These are phyloP conservation scores for Pachyuromys duprasi DNA, from an alignment of 2,797 vertebrate species.

Conservation along the genomic window DNA sequence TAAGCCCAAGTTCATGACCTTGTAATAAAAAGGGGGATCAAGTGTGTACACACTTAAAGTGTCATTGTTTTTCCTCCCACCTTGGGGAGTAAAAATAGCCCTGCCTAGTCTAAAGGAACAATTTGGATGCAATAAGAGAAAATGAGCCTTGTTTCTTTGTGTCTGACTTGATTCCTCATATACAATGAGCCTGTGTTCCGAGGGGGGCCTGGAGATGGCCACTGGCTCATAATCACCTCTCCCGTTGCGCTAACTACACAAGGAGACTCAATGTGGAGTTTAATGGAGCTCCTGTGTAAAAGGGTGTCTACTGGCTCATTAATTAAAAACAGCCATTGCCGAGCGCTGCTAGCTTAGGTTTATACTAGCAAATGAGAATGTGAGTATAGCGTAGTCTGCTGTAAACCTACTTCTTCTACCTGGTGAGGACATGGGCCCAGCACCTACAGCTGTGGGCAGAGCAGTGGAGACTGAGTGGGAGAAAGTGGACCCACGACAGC, in stretches of 20 bases:
- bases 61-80: conserved; percentile 57
- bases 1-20: conserved; percentile 62
- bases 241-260: conserved; percentile 53
- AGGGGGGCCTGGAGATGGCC: conserved; percentile 55
- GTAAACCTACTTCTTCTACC: background rate
- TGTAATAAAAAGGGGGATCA: background rate
- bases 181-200: conserved; percentile 71
- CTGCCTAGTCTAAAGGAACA: conserved; percentile 56
- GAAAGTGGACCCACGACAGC: background rate
- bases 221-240: conserved; percentile 3
- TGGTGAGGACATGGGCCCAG: background rate
- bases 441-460: background rate
- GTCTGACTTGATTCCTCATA: conserved; percentile 59
- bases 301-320: conserved; percentile 7
- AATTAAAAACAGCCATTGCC: conserved; percentile 49
- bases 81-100: conserved; percentile 49
- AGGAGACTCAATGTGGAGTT: conserved; percentile 50
- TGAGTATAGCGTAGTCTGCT: background rate
- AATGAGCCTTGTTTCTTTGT: conserved; percentile 71
- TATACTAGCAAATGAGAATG: background rate
- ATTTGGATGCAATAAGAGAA: conserved; percentile 56
- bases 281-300: conserved; percentile 46
- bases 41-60: conserved; percentile 30
- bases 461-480: background rate
- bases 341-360: conserved; percentile 20